phyloP scores from a whole-genome alignment of 2,888 invertebrate species.

The Drosophila koepferae region DNA sequence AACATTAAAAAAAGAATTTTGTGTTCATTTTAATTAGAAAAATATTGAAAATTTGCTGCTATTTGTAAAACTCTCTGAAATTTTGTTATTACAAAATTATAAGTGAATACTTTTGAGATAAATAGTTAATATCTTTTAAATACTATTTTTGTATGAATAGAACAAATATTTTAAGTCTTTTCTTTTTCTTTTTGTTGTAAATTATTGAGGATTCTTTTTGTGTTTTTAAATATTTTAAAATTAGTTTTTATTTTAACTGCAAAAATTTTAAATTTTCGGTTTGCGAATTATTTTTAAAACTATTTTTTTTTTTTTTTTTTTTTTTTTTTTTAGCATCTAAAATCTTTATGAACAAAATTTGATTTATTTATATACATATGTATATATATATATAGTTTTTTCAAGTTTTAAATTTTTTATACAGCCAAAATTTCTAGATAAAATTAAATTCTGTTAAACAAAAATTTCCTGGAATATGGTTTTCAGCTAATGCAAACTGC shows the following conservation, averaged over 20 bases:
- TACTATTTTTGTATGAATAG: neutral
- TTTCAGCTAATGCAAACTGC: conserved; percentile 29
- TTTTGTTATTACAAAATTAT: neutral
- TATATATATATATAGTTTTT: neutral
- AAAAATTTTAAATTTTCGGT: neutral
- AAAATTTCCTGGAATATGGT: neutral
- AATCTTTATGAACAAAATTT: neutral
- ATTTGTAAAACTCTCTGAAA: too few species aligned
- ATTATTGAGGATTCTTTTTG: neutral
- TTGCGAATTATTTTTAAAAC: neutral
- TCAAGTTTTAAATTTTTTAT: neutral
- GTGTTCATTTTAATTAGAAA: too few species aligned
- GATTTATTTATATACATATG: neutral
- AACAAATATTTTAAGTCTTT: neutral
- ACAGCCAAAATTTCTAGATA: neutral
- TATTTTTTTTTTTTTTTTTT: neutral
- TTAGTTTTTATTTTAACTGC: neutral
- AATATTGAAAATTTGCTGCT: too few species aligned
- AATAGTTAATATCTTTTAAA: neutral
- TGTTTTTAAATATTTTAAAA: neutral
- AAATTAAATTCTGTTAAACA: neutral
- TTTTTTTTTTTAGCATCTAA: neutral
- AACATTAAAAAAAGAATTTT: too few species aligned
- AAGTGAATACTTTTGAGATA: neutral
- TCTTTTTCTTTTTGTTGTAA: neutral